Conservation (phyloP, 2,888 invertebrate genomes). For the Cinara cedri region DNA sequence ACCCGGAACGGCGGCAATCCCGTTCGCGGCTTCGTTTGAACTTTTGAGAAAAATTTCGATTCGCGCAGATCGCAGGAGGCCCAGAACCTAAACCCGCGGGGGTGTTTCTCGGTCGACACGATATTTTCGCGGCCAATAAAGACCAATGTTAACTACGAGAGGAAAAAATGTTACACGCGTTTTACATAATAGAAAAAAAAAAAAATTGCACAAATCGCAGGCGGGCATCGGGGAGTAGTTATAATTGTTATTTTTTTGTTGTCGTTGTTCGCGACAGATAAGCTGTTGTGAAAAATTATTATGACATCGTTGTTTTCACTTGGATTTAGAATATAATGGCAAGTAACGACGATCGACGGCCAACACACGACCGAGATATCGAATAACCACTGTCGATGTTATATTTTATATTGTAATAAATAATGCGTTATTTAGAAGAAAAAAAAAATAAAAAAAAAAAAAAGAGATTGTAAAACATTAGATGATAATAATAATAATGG, state of each 20-base stretch:
- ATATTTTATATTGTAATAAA: conserved; percentile 1
- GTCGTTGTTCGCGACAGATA: conserved; percentile 44
- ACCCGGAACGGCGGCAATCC: too few relatives aligned
- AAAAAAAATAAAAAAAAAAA: background rate
- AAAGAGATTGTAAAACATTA: conserved; percentile 36
- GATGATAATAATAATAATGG: conserved; percentile 41
- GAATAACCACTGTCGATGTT: conserved; percentile 4
- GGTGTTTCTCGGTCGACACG: too few relatives aligned
- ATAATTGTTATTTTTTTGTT: conserved; percentile 22
- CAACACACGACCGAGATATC: conserved; percentile 2
- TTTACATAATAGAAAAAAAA: conserved; percentile 5
- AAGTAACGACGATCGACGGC: too few relatives aligned
- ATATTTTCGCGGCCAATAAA: background rate
- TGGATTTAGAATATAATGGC: too few relatives aligned
- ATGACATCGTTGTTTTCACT: too few relatives aligned
- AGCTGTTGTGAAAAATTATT: conserved; percentile 42
- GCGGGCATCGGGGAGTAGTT: conserved; percentile 25
- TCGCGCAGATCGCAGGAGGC: too few relatives aligned
- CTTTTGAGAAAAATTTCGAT: too few relatives aligned
- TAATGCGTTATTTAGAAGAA: background rate
- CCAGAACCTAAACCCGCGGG: too few relatives aligned
- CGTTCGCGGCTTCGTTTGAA: too few relatives aligned
- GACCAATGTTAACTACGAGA: background rate
- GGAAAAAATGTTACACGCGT: background rate
- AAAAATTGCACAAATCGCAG: conserved; percentile 45